Evolutionary conservation across 2,113 vertebrate genomes (phyloP), one percentile per base, ranked within the genome.

Genomic region (Actinemys pallida): DNA sequence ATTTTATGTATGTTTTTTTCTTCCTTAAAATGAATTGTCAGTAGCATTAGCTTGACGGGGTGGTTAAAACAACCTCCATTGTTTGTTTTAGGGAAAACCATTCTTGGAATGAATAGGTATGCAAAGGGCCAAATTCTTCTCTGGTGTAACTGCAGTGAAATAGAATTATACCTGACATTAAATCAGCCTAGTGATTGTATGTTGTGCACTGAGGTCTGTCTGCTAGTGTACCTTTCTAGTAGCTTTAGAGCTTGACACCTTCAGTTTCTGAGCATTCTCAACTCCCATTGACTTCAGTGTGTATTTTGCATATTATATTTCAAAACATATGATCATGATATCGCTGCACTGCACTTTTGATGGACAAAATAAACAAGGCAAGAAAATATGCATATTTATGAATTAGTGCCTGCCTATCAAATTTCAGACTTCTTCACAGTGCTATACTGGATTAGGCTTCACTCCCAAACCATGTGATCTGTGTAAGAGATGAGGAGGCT

Each of bases 1-100:
- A 89, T 95, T 92, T 94, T 90, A 4, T 81, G 62, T 82, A 14
- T 79, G 82, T 11, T 29, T 94, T 97, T 95, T 96, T 84, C 84
- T 93, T 93, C 91, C 85, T 89, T 93, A 89, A 92, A 94, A 95
- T 86, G 31, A 94, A 90, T 91, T 94, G 35, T 49, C 56, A 94
- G 76, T 50, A 86, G 24, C 42, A 94, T 91, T 94, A 95, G 81
- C 42, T 91, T 65, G 45, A 93, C 59, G 82, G 54, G 2, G 80
- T 69, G 89, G 81, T 93, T 93, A 88, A 96, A 96, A 95, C 75
- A 83, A 49, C 93, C 90, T 87, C 87, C 84, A 76, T 0, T 39
- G 65, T 75, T 62, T 29, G 17, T 76, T 88, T 42, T 47, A 87
- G 54, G 2, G 42, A 93, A 89, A 3, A 1, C 5, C 3, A 75